phyloP scores from a whole-genome alignment of 2,888 invertebrate species.

The Metacarcinus magister region DNA sequence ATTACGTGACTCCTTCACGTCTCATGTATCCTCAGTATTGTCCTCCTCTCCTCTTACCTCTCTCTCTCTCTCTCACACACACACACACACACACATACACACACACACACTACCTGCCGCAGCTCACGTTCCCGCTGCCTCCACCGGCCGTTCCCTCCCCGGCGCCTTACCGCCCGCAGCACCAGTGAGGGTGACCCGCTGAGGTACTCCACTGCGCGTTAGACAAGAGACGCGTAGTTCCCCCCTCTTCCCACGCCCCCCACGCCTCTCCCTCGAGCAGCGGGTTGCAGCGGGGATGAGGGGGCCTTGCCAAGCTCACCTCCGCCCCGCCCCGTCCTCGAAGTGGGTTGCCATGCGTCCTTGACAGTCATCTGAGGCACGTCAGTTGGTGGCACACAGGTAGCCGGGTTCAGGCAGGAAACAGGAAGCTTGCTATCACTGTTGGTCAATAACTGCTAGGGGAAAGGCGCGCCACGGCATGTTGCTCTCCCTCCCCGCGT shows the following conservation, averaged over 20 bases:
- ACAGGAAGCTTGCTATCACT: not conserved
- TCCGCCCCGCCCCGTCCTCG: not conserved
- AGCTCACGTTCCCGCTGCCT: not conserved
- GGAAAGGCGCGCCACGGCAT: not conserved
- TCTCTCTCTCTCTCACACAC: not conserved
- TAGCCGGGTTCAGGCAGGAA: not conserved
- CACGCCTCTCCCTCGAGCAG: not conserved
- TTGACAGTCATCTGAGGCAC: not conserved
- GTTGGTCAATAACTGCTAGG: not conserved
- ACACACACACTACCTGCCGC: not conserved
- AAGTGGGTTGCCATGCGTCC: not conserved
- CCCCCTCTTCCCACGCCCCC: not conserved
- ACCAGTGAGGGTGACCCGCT: not conserved
- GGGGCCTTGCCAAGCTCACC: not conserved
- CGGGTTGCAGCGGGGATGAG: not conserved
- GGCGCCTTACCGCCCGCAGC: not conserved
- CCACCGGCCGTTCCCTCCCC: not conserved
- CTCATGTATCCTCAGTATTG: not conserved
- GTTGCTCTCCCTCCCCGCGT: not conserved
- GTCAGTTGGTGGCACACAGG: not conserved
- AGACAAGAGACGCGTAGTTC: constrained; percentile 36
- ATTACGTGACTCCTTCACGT: not conserved
- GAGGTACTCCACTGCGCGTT: constrained; percentile 17
- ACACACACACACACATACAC: not conserved
- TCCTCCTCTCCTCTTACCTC: not conserved